Evolutionary conservation across 2,888 invertebrate species (phyloP).

Genomic region (Asteroscopus sphinx): DNA sequence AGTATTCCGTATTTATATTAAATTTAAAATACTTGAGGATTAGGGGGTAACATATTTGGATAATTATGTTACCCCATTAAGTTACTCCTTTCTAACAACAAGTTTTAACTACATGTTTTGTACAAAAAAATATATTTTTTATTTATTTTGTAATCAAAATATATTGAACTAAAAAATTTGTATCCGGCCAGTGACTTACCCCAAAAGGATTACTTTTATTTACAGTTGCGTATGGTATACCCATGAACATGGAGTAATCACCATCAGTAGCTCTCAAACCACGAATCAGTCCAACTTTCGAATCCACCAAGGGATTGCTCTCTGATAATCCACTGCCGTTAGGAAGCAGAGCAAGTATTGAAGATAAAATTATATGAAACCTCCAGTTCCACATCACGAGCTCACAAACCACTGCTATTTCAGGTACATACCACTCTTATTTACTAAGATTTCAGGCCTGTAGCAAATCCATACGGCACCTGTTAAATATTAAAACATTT

Average conservation of each 20-base stretch:
- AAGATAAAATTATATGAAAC: slow-evolving; percentile 19
- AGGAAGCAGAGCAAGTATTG: slow-evolving; percentile 32
- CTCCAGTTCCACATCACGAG: slow-evolving; percentile 38
- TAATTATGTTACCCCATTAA: no score
- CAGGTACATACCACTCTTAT: no score
- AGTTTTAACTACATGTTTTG: no score
- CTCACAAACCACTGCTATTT: no score
- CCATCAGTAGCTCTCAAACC: slow-evolving; percentile 69
- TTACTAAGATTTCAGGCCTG: neutral
- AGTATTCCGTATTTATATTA: no score
- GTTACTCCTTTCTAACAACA: no score
- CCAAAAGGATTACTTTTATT: slow-evolving; percentile 70
- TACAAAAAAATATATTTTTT: no score
- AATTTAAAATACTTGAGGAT: no score
- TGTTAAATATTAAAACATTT: no score
- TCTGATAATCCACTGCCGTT: slow-evolving; percentile 42
- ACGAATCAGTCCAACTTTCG: slow-evolving; percentile 66
- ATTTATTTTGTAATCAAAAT: neutral
- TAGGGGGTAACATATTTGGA: no score
- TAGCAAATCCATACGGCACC: no score
- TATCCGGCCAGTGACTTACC: slow-evolving; percentile 59
- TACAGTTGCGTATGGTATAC: slow-evolving; percentile 73
- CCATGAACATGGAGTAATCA: slow-evolving; percentile 71
- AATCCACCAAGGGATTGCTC: slow-evolving; percentile 65
- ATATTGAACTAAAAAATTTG: neutral